Evolutionary conservation across 2,113 vertebrate genomes (phyloP).

Genomic region (Ceyx cyanopectus): DNA sequence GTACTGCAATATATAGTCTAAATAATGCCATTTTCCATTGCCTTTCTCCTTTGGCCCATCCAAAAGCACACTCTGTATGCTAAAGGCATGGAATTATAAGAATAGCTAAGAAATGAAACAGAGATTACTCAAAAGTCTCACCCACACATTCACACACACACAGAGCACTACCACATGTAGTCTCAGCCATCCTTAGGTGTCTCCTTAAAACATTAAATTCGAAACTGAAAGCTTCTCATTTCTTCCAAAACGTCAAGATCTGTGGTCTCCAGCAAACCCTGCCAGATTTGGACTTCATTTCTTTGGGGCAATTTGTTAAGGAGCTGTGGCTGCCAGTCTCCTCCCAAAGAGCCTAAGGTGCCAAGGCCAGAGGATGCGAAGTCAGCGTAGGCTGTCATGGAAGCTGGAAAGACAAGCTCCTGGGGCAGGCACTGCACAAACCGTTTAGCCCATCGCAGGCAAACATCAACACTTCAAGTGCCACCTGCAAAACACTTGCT

Average conservation of each 20-base stretch:
- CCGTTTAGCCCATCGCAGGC: not conserved
- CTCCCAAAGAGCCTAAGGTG: not conserved
- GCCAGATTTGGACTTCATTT: not conserved
- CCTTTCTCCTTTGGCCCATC: not conserved
- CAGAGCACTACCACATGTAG: not conserved
- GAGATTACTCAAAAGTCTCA: not conserved
- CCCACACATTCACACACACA: fast-evolving
- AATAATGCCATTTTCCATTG: not conserved
- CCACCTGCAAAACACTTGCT: not conserved
- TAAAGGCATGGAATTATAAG: not conserved
- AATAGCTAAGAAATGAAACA: not conserved
- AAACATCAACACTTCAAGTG: not conserved
- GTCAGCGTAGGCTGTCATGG: not conserved
- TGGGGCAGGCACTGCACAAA: not conserved
- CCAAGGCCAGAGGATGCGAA: not conserved
- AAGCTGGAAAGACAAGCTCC: not conserved
- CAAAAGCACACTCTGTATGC: not conserved
- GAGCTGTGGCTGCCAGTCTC: not conserved
- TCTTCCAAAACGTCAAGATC: not conserved
- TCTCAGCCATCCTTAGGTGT: not conserved
- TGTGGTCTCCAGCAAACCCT: not conserved
- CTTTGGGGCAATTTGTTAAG: not conserved
- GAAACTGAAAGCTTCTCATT: not conserved
- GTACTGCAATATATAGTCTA: not conserved
- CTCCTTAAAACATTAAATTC: not conserved